Evolutionary conservation across 1,140 invertebrate genomes (phyloP), one percentile per base, ranked within the genome.

Genomic region (Delia radicum): DNA sequence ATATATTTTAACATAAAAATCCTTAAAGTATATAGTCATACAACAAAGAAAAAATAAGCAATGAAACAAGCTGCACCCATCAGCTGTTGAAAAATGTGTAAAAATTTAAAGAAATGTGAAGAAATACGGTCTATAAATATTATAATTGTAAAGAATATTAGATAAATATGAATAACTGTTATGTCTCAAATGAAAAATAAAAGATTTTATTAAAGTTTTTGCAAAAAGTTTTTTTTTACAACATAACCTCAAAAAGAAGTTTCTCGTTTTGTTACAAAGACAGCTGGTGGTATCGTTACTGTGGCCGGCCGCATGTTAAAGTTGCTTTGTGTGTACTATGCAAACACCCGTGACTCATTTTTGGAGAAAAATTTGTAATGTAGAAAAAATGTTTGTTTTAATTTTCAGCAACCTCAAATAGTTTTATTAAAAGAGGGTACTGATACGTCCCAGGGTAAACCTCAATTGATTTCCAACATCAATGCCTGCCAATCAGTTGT

Each of bases 361-460:
- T 65, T 29, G 2, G 5, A 29, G 0, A 1, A 42, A 15, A 65
- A 65, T 15, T 12, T 65, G 13, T 65, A 29, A 65, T 29, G 33
- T 37, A 24, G 21, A 21, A 7, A 21, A 55, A 18, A 21, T 74
- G n/a, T 74, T 28, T 61, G 2, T 10, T 12, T 37, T 63, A 26
- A 13, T 65, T 90, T 90, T 2, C 86, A 96, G 97, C 96, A 98
- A 94, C 96, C 95, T 79, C 97, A 98, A 91, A 99, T 99, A 81
- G 93, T 99, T 81, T 89, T 99, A 65, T 88, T 99, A 79, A 98
- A 98, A 90, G 98, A 99, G 87, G 98, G 98, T 12, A 99, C 98
- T 24, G 98, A 99, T 85, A 92, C 93, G 78, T 94, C 95, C 18
- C 97, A 99, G 88, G 98, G 98, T 42, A 97, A 96, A 82, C 92